phyloP scores from a whole-genome alignment of 2,113 vertebrate species.

The Epinephelus fuscoguttatus region DNA sequence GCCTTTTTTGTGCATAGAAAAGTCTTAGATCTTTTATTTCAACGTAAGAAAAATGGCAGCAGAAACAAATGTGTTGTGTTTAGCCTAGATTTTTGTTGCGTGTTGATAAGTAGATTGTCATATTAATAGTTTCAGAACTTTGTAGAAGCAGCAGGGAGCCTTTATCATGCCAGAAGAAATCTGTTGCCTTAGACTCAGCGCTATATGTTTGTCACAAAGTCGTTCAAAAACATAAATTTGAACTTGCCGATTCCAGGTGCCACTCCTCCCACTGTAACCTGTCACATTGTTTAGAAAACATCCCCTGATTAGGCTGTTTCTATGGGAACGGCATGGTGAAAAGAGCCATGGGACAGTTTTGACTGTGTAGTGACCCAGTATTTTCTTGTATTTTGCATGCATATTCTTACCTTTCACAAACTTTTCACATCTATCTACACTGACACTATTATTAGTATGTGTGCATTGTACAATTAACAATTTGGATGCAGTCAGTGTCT shows the following conservation, averaged over 20 bases:
- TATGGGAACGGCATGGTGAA: slow-evolving; percentile 2
- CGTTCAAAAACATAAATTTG: background rate
- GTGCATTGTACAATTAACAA: background rate
- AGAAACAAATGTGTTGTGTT: no score
- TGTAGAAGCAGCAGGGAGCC: background rate
- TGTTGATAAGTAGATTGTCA: background rate
- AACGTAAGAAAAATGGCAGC: no score
- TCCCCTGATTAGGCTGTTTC: slow-evolving; percentile 6
- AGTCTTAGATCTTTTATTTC: no score
- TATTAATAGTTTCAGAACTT: background rate
- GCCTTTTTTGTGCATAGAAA: no score
- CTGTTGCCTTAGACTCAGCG: background rate
- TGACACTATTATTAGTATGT: background rate
- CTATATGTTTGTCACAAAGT: background rate
- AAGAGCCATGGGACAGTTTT: background rate
- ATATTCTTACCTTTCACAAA: background rate
- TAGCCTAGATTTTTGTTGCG: no score
- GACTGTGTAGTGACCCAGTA: background rate
- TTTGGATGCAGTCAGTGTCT: background rate
- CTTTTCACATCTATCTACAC: background rate
- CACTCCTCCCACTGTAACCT: slow-evolving; percentile 6
- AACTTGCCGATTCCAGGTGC: background rate
- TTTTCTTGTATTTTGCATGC: background rate
- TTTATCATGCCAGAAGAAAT: background rate
- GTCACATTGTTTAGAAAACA: slow-evolving; percentile 22